Evolutionary conservation across 2,888 invertebrate genomes (phyloP).

Genomic region (Nemotelus nigrinus): DNA sequence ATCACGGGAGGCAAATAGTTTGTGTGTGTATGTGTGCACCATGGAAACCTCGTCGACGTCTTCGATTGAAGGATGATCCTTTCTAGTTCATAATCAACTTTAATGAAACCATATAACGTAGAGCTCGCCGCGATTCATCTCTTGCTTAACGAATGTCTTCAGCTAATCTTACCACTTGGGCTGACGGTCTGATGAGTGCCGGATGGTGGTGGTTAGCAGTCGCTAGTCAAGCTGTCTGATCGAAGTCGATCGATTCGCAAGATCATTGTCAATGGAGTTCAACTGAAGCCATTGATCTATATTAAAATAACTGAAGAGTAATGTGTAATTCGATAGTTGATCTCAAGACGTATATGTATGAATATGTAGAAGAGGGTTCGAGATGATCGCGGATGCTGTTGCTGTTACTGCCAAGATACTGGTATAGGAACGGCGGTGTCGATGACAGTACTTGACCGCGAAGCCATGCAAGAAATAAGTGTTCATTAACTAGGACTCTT

Average conservation of each 20-base stretch:
- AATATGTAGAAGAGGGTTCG: neutral
- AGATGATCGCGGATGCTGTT: conserved; percentile 7
- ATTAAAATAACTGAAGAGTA: conserved; percentile 31
- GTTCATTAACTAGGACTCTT: no score
- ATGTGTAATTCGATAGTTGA: conserved; percentile 39
- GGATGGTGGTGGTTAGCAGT: neutral
- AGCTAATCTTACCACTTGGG: neutral
- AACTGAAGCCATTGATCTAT: conserved; percentile 40
- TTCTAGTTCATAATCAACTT: conserved; percentile 26
- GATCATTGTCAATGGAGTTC: conserved; percentile 43
- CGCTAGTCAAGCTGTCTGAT: neutral
- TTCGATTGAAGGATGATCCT: conserved; percentile 19
- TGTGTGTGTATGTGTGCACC: no score
- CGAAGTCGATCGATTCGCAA: conserved; percentile 1
- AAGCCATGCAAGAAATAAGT: conserved; percentile 28
- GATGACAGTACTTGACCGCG: conserved; percentile 39
- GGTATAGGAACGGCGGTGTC: neutral
- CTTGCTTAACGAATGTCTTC: conserved; percentile 3
- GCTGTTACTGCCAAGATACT: no score
- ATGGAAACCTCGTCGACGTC: no score
- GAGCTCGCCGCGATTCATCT: neutral
- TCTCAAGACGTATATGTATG: conserved; percentile 11
- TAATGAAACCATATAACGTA: conserved; percentile 39
- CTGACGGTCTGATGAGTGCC: neutral
- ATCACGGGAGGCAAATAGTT: neutral